Evolutionary conservation across 1,140 invertebrate genomes (phyloP).

Genomic region (Pseudomyrmex dendroicus): DNA sequence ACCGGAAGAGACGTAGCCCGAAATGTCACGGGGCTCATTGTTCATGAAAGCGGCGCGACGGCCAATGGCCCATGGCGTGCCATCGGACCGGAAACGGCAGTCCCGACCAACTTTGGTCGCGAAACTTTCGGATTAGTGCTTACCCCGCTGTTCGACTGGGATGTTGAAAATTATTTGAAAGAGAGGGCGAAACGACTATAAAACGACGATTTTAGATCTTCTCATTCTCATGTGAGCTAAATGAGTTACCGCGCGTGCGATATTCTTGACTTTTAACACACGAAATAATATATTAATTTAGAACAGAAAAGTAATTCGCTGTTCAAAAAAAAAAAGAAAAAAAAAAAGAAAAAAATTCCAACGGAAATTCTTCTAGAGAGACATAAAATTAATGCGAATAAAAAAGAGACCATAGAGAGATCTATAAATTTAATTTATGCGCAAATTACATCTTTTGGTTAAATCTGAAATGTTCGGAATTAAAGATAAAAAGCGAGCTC

Average conservation of each 20-base stretch:
- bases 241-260: not conserved
- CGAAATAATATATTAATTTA: too few species aligned
- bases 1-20: constrained; percentile 63
- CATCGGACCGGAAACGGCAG: constrained; percentile 54
- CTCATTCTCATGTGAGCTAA: constrained; percentile 1
- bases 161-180: constrained; percentile 62
- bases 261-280: not conserved
- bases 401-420: too few species aligned
- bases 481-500: too few species aligned
- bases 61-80: constrained; percentile 36
- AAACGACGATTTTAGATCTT: constrained; percentile 11
- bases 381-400: too few species aligned
- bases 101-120: constrained; percentile 56
- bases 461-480: too few species aligned
- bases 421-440: too few species aligned
- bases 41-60: constrained; percentile 45
- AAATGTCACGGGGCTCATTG: constrained; percentile 67
- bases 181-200: not conserved
- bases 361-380: too few species aligned
- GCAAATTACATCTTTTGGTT: too few species aligned
- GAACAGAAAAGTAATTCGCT: too few species aligned
- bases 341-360: too few species aligned
- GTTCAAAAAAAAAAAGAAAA: too few species aligned
- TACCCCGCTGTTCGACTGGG: not conserved
- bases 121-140: constrained; percentile 63